Evolutionary conservation across 35 echinoderm and acorn worm species (phyloP).

Genomic region (Stichopus chloronotus): DNA sequence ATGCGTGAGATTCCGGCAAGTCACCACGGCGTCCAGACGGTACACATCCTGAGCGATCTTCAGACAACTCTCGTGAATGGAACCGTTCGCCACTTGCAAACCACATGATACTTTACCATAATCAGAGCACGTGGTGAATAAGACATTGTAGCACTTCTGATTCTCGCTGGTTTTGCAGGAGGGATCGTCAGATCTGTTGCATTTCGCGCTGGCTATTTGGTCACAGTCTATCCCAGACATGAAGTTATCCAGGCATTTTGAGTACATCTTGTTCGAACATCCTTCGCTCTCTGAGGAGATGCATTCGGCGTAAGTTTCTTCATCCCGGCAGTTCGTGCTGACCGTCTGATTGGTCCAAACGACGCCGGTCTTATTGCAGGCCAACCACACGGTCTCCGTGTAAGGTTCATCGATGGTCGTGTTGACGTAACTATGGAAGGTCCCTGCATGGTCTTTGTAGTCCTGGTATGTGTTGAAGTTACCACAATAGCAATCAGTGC

Average conservation of each 20-base stretch:
- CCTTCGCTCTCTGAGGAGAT: neutral
- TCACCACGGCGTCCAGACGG: neutral
- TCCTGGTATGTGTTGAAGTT: constrained; percentile 26
- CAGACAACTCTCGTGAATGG: constrained; percentile 38
- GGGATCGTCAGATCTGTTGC: neutral
- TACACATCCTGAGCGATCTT: constrained; percentile 18
- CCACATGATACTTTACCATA: neutral
- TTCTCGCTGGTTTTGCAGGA: neutral
- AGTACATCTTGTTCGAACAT: constrained; percentile 43
- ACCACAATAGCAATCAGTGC: constrained; percentile 68
- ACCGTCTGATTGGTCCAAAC: constrained; percentile 50
- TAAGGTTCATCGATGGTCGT: constrained; percentile 37
- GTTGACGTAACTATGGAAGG: constrained; percentile 45
- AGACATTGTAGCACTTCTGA: neutral
- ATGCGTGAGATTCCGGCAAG: neutral
- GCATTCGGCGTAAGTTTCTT: constrained; percentile 13
- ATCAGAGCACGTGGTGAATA: constrained; percentile 5
- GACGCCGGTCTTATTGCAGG: constrained; percentile 50
- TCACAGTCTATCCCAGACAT: constrained; percentile 4
- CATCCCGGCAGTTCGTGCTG: constrained; percentile 15
- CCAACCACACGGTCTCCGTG: constrained; percentile 41
- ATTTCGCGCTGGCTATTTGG: neutral
- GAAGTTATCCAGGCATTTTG: constrained; percentile 22
- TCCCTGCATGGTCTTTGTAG: constrained; percentile 25
- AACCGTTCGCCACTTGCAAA: constrained; percentile 2